Base-by-base conservation (phyloP, 2,888 invertebrate genomes). In the Dolomedes plantarius region DNA sequence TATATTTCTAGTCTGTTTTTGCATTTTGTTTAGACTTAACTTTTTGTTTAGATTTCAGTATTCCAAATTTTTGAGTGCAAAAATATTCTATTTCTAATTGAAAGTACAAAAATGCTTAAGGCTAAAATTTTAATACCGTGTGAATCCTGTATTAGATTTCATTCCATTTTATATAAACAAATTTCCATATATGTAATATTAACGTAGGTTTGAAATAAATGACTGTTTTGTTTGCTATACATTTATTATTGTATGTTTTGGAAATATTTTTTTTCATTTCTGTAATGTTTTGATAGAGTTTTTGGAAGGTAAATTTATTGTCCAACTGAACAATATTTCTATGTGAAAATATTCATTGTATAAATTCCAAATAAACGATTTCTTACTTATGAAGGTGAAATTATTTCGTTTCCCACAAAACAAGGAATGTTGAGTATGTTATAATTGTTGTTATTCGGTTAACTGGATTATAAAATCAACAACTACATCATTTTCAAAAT, bases 291-390 rank as follows among this genome's bases (percentile, higher is more conserved):
- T 65, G 23, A 82, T 76, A 69, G 39, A 41, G 32, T 64, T 31
- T 82, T 75, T 82, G 39, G 75, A 82, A 23, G 19, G 76, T 69
- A 75, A 69, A 82, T 71, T 82, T 75, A 64, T 68, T 76, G 23
- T 73, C 73, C 50, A 16, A 31, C 46, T 71, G 39, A 78, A 69
- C 39, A 71, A 67, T 67, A 50, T 80, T 80, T 80, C 67, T 80
- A 80, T 56, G 50, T 65, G 50, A 72, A 65, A 19, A 67, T 73
- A 80, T 64, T 80, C 79, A 77, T 32, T 73, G 73, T 80, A 73
- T 73, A 80, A 80, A 80, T 65, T 80, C n/a, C n/a, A 32, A 80
- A 80, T 80, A 80, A 77, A 77, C 50, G 36, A 67, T 73, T 79
- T 79, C 41, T 46, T 72, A 64, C 29, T 23, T 64, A 64, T 9